Evolutionary conservation across 2,113 vertebrate species (phyloP).

Genomic region (Eptesicus fuscus): DNA sequence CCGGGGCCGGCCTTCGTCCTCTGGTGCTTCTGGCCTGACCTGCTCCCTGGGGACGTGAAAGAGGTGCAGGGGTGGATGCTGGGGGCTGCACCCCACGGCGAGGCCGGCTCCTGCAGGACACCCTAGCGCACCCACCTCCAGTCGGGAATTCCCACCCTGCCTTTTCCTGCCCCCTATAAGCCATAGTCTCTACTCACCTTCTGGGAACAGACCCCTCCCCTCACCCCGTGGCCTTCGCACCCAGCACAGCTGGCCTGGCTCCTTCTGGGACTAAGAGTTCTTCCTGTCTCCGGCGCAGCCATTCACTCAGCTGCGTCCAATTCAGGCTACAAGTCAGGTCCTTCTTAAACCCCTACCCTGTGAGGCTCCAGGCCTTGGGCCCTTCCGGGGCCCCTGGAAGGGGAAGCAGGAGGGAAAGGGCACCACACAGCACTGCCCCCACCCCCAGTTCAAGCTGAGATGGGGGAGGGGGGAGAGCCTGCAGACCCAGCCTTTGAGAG

Average conservation of each 20-base stretch:
- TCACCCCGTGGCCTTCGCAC: accelerated
- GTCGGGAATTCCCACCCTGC: background rate
- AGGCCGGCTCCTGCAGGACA: accelerated
- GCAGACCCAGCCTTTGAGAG: background rate
- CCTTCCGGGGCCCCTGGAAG: background rate
- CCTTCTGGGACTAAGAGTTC: background rate
- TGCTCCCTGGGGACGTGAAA: too few relatives aligned
- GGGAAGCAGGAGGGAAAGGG: background rate
- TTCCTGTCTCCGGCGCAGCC: too few relatives aligned
- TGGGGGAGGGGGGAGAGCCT: accelerated
- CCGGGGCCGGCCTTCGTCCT: too few relatives aligned
- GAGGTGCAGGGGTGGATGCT: accelerated
- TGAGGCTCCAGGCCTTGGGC: background rate
- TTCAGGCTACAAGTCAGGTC: background rate
- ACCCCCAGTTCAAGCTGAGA: too few relatives aligned
- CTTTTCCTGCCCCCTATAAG: background rate
- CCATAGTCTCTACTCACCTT: background rate
- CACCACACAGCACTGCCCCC: background rate
- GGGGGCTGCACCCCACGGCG: accelerated
- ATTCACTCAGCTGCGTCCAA: accelerated
- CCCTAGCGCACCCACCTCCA: background rate
- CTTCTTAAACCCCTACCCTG: background rate
- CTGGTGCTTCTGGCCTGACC: background rate
- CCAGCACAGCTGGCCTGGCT: background rate
- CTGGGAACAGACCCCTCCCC: background rate